Evolutionary conservation across 2,888 invertebrate species (phyloP).

Genomic region (Trachelus tabidus): DNA sequence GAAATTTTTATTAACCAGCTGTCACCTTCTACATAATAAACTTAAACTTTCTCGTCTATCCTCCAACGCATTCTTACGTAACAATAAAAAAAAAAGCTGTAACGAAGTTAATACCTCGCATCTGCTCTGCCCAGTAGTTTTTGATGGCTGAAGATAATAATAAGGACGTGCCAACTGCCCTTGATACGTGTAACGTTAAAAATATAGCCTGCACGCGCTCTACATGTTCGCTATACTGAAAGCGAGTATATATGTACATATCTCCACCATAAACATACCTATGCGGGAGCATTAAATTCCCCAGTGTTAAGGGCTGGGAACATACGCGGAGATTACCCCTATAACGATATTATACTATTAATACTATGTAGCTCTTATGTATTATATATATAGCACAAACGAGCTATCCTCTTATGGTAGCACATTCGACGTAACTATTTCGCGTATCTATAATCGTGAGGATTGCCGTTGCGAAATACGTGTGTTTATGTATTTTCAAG

Average conservation of each 20-base stretch:
- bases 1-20: not conserved
- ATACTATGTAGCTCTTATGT: not conserved
- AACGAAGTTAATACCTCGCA: not conserved
- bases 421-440: not conserved
- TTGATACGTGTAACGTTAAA: not conserved
- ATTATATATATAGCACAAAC: not conserved
- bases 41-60: not conserved
- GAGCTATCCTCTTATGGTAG: not conserved
- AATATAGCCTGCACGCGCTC: not conserved
- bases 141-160: not conserved
- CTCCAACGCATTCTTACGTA: not conserved
- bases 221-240: not conserved
- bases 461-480: not conserved
- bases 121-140: not conserved
- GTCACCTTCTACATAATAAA: not conserved
- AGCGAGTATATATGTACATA: not conserved
- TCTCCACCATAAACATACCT: not conserved
- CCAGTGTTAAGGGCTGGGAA: not conserved
- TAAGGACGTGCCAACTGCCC: not conserved
- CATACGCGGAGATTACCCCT: not conserved
- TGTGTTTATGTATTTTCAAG: not conserved
- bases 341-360: not conserved
- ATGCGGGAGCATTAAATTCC: not conserved
- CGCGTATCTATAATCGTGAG: not conserved
- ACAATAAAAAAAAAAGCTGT: not conserved